Evolutionary conservation across 53 echinoderm and acorn worm genomes (phyloP).

Genomic region (Pentamera pediparva): DNA sequence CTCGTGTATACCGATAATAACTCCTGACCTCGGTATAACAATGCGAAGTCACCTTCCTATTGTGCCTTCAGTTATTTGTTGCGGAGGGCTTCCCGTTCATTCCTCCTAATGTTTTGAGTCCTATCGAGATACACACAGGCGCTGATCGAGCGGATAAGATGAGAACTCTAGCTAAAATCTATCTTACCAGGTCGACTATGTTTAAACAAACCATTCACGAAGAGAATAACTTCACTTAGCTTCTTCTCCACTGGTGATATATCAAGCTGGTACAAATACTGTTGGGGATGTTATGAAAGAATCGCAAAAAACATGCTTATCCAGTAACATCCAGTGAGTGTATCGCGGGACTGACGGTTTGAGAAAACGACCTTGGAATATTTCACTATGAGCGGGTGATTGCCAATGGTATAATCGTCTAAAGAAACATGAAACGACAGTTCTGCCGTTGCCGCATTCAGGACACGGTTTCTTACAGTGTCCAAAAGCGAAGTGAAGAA

Average conservation of each 20-base stretch:
- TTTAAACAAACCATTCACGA: slow-evolving; percentile 11
- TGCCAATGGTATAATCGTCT: slow-evolving; percentile 22
- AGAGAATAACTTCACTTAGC: background rate
- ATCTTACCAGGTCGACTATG: slow-evolving; percentile 30
- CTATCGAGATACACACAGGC: slow-evolving; percentile 42
- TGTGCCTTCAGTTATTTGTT: background rate
- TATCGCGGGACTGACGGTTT: slow-evolving; percentile 21
- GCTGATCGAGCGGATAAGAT: slow-evolving; percentile 37
- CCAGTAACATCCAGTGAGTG: background rate
- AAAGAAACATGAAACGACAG: slow-evolving; percentile 19
- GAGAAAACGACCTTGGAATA: slow-evolving; percentile 32
- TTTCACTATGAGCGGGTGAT: slow-evolving; percentile 21
- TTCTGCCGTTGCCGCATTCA: slow-evolving; percentile 37
- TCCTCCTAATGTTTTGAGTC: slow-evolving; percentile 4
- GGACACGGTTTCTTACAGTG: background rate
- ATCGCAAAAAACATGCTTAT: slow-evolving; percentile 20
- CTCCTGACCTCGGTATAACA: slow-evolving; percentile 5
- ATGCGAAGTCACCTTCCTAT: slow-evolving; percentile 34
- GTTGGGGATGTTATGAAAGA: slow-evolving; percentile 19
- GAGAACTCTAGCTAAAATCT: background rate
- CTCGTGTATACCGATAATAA: slow-evolving; percentile 4
- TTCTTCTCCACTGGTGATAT: slow-evolving; percentile 8
- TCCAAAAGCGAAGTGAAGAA: background rate
- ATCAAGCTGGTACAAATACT: slow-evolving; percentile 6
- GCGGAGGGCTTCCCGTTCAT: slow-evolving; percentile 8